phyloP scores from a whole-genome alignment of 2,888 invertebrate genomes.

The Tanypteryx hageni region DNA sequence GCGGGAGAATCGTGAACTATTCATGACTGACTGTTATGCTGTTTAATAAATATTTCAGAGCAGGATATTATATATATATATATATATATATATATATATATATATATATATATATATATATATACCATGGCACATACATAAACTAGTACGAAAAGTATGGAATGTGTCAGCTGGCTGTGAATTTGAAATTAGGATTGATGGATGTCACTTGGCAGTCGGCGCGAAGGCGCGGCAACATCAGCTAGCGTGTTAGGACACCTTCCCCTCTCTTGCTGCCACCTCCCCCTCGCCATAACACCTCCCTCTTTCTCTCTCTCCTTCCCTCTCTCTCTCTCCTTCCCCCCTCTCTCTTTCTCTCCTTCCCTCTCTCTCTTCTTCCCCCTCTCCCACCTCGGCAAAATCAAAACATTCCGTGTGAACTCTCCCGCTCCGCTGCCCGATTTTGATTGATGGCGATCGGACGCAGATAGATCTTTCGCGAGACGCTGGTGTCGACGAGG shows the following conservation, averaged over 20 bases:
- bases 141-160: no score
- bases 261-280: neutral
- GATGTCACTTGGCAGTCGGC: conserved; percentile 8
- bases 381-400: neutral
- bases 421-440: neutral
- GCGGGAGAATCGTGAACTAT: no score
- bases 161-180: neutral
- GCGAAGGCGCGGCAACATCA: conserved; percentile 15
- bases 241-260: conserved; percentile 8
- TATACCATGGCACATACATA: no score
- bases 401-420: neutral
- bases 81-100: no score
- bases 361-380: neutral
- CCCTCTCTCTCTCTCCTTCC: neutral
- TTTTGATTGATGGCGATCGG: no score
- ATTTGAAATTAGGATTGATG: conserved; percentile 43
- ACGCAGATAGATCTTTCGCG: no score
- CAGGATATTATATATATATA: no score
- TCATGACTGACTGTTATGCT: no score
- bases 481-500: no score
- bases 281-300: neutral
- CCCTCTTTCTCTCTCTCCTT: neutral
- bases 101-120: no score
- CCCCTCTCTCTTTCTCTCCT: neutral
- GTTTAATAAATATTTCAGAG: no score